Conservation (phyloP, 2,888 invertebrate species). For the Ditula angustiorana region DNA sequence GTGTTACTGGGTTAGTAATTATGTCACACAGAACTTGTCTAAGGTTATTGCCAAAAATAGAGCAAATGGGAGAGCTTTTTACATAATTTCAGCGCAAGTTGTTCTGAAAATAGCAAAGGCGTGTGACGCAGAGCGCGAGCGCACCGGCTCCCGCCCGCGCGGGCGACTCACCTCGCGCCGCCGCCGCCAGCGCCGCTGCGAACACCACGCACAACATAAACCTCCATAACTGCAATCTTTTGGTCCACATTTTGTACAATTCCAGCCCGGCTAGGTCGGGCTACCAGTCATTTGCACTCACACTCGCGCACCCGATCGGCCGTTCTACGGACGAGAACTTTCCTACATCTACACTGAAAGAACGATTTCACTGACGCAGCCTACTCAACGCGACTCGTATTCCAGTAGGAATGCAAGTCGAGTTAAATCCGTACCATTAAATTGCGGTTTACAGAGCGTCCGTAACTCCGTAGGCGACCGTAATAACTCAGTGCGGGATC, state of each 20-base stretch:
- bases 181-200: slow-evolving; percentile 73
- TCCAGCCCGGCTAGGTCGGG: slow-evolving; percentile 75
- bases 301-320: slow-evolving; percentile 82
- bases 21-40: slow-evolving; percentile 72
- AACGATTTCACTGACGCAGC: slow-evolving; percentile 50
- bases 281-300: slow-evolving; percentile 84
- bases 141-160: slow-evolving; percentile 55
- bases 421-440: slow-evolving; percentile 63
- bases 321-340: slow-evolving; percentile 69
- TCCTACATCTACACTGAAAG: slow-evolving; percentile 75
- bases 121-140: slow-evolving; percentile 75
- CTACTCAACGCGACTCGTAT: slow-evolving; percentile 61
- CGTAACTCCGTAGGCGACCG: slow-evolving; percentile 12
- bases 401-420: slow-evolving; percentile 71
- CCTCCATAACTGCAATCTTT: slow-evolving; percentile 81
- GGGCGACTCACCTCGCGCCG: slow-evolving; percentile 77
- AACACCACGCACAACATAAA: slow-evolving; percentile 80
- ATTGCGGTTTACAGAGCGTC: slow-evolving; percentile 54
- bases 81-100: slow-evolving; percentile 86
- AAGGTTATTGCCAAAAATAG: slow-evolving; percentile 83
- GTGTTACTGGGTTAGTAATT: slow-evolving; percentile 68
- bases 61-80: slow-evolving; percentile 83
- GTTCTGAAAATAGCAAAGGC: slow-evolving; percentile 80
- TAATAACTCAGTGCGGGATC: slow-evolving; percentile 36
- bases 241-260: slow-evolving; percentile 82